Evolutionary conservation across 2,113 vertebrate species (phyloP).

Genomic region (Protobothrops flavoviridis): DNA sequence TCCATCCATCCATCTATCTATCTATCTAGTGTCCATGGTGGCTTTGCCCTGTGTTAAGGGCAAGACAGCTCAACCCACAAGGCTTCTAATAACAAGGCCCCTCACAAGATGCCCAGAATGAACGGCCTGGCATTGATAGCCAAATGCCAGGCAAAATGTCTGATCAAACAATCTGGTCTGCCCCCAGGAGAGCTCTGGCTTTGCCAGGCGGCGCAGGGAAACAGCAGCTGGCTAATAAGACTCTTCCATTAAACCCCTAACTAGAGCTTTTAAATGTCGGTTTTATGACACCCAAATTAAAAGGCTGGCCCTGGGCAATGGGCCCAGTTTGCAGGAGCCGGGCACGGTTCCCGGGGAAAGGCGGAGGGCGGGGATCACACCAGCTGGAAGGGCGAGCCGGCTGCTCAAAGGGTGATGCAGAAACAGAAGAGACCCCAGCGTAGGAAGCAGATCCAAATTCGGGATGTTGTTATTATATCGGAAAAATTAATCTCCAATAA

Average conservation of each 20-base stretch:
- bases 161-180: too few relatives aligned
- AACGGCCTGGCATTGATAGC: too few relatives aligned
- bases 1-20: too few relatives aligned
- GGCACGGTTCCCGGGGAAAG: neutral
- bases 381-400: neutral
- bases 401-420: neutral
- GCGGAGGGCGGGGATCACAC: neutral
- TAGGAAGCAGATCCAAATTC: neutral
- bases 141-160: neutral
- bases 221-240: constrained; percentile 6
- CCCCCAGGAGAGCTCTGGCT: neutral
- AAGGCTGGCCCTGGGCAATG: neutral
- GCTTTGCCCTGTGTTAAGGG: neutral
- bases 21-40: too few relatives aligned
- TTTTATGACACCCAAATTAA: constrained; percentile 14
- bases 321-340: neutral
- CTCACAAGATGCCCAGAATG: neutral
- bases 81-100: too few relatives aligned
- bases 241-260: neutral
- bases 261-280: neutral
- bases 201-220: neutral
- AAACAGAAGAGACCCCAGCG: neutral
- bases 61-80: neutral
- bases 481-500: neutral
- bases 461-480: neutral